These are phyloP conservation scores for Ptychadena robeensis DNA, from an alignment of 2,797 vertebrate genomes.

Conservation along the genomic window DNA sequence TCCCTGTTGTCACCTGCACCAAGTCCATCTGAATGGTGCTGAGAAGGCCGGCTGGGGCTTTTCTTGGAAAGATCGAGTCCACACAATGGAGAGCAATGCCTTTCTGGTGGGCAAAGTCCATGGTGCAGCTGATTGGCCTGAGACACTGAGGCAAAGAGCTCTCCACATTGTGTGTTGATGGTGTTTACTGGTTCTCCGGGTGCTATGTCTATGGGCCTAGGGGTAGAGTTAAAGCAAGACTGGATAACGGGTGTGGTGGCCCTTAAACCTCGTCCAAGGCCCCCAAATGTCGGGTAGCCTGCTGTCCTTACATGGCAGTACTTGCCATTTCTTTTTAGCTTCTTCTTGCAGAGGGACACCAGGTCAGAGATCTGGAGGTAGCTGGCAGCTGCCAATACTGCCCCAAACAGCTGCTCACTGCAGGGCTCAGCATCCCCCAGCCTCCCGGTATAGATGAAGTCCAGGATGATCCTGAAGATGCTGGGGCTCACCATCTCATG, in stretches of 20 bases:
- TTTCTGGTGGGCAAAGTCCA: constrained; percentile 81
- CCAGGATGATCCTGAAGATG: constrained; percentile 95
- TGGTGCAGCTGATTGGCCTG: constrained; percentile 80
- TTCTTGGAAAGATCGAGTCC: constrained; percentile 97
- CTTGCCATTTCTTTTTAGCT: constrained; percentile 91
- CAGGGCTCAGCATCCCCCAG: constrained; percentile 86
- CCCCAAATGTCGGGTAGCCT: constrained; percentile 76
- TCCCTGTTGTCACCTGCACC: constrained; percentile 67
- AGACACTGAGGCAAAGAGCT: constrained; percentile 86
- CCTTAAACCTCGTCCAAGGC: constrained; percentile 81
- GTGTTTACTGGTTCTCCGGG: constrained; percentile 69
- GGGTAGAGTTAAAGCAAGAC: constrained; percentile 80
- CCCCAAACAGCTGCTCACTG: constrained; percentile 89
- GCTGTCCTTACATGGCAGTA: constrained; percentile 87
- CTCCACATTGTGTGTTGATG: constrained; percentile 86
- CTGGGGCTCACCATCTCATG: constrained; percentile 99
- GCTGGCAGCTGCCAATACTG: constrained; percentile 94
- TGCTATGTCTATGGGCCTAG: constrained; percentile 68
- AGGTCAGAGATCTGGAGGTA: constrained; percentile 97
- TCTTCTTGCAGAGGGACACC: constrained; percentile 97
- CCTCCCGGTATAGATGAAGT: constrained; percentile 98
- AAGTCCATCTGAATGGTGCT: constrained; percentile 78
- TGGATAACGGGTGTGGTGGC: constrained; percentile 93
- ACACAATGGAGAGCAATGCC: constrained; percentile 90
- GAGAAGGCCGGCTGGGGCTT: constrained; percentile 83